Evolutionary conservation across 2,888 invertebrate genomes (phyloP), one percentile per base, ranked within the genome.

Genomic region (Gerris lacustris): DNA sequence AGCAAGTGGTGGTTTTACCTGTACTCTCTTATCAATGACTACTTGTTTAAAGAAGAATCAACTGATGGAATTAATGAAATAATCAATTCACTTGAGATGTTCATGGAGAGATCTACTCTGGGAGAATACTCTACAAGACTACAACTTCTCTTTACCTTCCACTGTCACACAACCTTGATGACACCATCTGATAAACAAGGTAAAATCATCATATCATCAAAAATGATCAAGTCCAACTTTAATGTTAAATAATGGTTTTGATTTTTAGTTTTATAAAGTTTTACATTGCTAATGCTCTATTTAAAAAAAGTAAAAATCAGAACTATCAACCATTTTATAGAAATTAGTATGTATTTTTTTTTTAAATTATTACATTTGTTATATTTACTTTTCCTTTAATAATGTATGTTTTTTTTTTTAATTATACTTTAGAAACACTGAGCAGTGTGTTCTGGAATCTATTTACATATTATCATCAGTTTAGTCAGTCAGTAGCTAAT

Each of bases 1-100:
- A 55, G 55, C 15, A 55, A 90, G 79, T 96, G 93, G 87, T 97
- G 96, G 95, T 92, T 94, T 81, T 89, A 91, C 79, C 80, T 96
- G 67, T 94, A 91, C 79, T 85, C 87, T 43, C 82, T 92, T 0
- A 80, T 90, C 63, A 84, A 87, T 67, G 85, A 87, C 63, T 89
- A 87, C 77, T 79, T 87, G 6, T 75, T 79, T 17, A 80, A 76
- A 45, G 74, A 75, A 45, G 68, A 66, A 17, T 71, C 71, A 18
- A 69, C 72, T n/a, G 73, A 76, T 45, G 78, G 78, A 67, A 75
- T 77, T 1, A 74, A 75, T 6, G 84, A 82, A 76, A 78, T 84
- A 78, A 82, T 87, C 1, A 79, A 83, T 45, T 86, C 88, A 0
- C 80, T 97, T 55, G 88, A 89, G 73, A 86, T 88, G 72, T 96